Evolutionary conservation across 2,888 invertebrate genomes (phyloP).

Genomic region (Agrotis clavis): DNA sequence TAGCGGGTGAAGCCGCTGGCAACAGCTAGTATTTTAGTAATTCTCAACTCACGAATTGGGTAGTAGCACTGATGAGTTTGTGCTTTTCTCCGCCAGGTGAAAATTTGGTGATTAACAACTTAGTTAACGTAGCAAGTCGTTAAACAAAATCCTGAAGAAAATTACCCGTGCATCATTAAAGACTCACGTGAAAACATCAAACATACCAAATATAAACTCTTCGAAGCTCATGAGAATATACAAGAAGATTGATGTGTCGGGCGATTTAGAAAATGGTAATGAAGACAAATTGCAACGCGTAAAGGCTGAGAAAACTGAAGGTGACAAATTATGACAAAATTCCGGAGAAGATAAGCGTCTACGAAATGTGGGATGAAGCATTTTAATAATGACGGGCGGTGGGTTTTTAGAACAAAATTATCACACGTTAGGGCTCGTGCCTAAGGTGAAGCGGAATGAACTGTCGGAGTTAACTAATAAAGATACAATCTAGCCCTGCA

Average conservation of each 20-base stretch:
- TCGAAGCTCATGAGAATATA: slow-evolving; percentile 38
- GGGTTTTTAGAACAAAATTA: not conserved
- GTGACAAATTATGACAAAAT: slow-evolving; percentile 51
- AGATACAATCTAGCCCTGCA: too few species aligned
- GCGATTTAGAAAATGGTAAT: slow-evolving; percentile 57
- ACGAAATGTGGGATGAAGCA: slow-evolving; percentile 19
- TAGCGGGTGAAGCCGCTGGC: too few species aligned
- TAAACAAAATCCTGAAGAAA: not conserved
- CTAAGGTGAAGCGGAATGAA: too few species aligned
- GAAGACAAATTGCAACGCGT: slow-evolving; percentile 57
- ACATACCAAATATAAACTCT: slow-evolving; percentile 17
- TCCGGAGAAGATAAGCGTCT: slow-evolving; percentile 28
- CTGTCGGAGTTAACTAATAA: too few species aligned
- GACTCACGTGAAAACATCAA: slow-evolving; percentile 19
- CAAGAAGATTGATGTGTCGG: slow-evolving; percentile 58
- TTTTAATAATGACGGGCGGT: slow-evolving; percentile 11
- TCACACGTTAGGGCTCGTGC: not conserved
- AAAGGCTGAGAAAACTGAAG: slow-evolving; percentile 42
- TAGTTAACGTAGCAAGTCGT: not conserved
- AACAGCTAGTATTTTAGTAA: too few species aligned
- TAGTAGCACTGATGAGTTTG: not conserved
- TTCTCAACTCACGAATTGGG: not conserved
- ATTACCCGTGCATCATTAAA: slow-evolving; percentile 8
- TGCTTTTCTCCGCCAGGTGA: not conserved
- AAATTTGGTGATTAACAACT: not conserved